Evolutionary conservation across 2,888 invertebrate species (phyloP).

Genomic region (Philopedon plagiatum): DNA sequence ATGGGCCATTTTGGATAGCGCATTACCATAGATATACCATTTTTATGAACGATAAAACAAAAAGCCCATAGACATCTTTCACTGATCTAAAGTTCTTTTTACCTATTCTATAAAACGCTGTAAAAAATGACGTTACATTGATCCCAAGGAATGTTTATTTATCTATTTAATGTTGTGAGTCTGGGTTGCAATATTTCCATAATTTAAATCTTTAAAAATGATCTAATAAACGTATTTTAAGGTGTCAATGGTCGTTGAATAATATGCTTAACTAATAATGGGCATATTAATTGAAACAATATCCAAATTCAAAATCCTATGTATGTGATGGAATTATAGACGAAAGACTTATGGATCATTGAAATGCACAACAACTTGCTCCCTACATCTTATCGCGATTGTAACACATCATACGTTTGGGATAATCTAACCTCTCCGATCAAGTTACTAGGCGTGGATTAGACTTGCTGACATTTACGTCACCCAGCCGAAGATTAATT

Average conservation of each 20-base stretch:
- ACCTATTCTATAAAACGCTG: background rate
- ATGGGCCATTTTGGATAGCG: background rate
- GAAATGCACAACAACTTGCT: slow-evolving; percentile 26
- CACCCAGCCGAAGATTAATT: slow-evolving; percentile 10
- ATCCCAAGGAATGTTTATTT: too few species aligned
- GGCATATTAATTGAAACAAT: background rate
- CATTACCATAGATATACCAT: background rate
- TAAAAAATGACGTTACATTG: background rate
- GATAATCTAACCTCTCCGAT: slow-evolving; percentile 33
- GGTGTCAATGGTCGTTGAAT: too few species aligned
- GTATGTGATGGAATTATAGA: slow-evolving; percentile 17
- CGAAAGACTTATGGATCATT: slow-evolving; percentile 29
- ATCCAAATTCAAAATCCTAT: slow-evolving; percentile 7
- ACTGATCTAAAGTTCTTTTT: background rate
- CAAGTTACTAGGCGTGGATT: slow-evolving; percentile 20
- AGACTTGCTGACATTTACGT: slow-evolving; percentile 25
- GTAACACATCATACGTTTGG: slow-evolving; percentile 35
- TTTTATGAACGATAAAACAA: background rate
- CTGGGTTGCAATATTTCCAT: too few species aligned
- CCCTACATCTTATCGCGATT: slow-evolving; percentile 2
- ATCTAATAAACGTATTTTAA: too few species aligned
- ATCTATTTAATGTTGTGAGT: too few species aligned
- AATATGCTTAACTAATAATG: too few species aligned
- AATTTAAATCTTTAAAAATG: too few species aligned
- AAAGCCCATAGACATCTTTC: background rate